phyloP scores from a whole-genome alignment of 2,797 vertebrate genomes.

The Mormyrops attenuatus region DNA sequence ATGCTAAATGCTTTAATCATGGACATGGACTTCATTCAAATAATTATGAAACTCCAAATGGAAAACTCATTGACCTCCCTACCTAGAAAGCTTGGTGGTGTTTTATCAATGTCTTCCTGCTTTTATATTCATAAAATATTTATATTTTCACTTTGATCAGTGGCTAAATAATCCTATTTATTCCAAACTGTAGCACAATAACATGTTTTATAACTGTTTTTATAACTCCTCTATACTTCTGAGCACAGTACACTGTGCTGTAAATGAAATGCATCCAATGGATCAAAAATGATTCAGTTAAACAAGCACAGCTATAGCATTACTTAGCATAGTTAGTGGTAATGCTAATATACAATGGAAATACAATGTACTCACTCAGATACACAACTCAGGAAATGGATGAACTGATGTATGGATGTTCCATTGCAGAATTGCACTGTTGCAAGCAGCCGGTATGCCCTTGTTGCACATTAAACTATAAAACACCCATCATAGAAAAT shows the following conservation, averaged over 20 bases:
- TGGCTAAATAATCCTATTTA: not conserved
- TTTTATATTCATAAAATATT: not conserved
- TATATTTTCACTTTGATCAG: not conserved
- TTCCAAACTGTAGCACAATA: not conserved
- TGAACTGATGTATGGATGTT: not conserved
- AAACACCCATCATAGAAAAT: not conserved
- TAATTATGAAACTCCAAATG: not conserved
- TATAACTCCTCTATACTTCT: not conserved
- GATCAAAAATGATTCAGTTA: not conserved
- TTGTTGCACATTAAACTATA: not conserved
- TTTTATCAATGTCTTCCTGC: not conserved
- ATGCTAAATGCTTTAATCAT: constrained; percentile 5
- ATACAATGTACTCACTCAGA: not conserved
- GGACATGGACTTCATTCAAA: not conserved
- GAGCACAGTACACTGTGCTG: not conserved
- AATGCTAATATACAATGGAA: not conserved
- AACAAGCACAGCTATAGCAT: not conserved
- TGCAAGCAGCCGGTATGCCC: not conserved
- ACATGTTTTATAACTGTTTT: not conserved
- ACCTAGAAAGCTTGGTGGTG: not conserved
- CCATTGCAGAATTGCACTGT: not conserved
- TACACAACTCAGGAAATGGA: not conserved
- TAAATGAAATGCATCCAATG: not conserved
- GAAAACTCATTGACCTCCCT: not conserved
- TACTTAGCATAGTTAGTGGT: not conserved